Evolutionary conservation across 1,140 invertebrate genomes (phyloP).

Genomic region (Prorops nasuta): DNA sequence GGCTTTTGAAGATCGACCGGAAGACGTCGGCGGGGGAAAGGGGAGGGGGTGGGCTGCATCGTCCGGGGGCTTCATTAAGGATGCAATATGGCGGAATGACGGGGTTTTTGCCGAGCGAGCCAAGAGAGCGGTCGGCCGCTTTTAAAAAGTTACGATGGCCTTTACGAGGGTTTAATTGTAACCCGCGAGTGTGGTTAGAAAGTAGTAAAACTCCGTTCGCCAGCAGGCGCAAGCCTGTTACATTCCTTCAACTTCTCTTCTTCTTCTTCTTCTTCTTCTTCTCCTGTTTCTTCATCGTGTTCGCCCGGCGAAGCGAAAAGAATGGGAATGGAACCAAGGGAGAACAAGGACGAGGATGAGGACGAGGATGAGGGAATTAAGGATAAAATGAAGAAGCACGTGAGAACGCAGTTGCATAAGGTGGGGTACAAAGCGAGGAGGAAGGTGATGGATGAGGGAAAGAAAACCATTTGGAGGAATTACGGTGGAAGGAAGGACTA

Average conservation of each 20-base stretch:
- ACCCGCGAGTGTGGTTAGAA: constrained; percentile 47
- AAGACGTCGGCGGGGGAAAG: constrained; percentile 21
- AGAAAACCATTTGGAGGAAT: neutral
- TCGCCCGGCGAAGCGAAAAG: constrained; percentile 12
- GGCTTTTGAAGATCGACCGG: constrained; percentile 29
- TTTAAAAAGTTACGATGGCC: constrained; percentile 48
- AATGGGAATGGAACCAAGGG: constrained; percentile 10
- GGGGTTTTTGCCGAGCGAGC: constrained; percentile 25
- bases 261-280: constrained; percentile 5
- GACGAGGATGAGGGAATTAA: neutral
- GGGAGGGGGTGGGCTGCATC: neutral
- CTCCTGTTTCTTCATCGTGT: constrained; percentile 14
- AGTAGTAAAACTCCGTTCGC: constrained; percentile 46
- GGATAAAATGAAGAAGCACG: no score
- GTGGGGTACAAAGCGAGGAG: no score
- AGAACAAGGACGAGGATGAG: constrained; percentile 7
- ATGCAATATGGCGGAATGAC: constrained; percentile 36
- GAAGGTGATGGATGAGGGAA: neutral
- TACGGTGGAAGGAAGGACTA: neutral
- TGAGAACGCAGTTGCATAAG: no score
- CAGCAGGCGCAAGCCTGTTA: constrained; percentile 23
- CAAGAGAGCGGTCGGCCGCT: constrained; percentile 27
- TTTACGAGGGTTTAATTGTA: constrained; percentile 54
- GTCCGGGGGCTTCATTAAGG: constrained; percentile 37
- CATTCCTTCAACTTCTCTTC: constrained; percentile 30